Evolutionary conservation across 2,888 invertebrate genomes (phyloP).

Genomic region (Apodemia mormo): DNA sequence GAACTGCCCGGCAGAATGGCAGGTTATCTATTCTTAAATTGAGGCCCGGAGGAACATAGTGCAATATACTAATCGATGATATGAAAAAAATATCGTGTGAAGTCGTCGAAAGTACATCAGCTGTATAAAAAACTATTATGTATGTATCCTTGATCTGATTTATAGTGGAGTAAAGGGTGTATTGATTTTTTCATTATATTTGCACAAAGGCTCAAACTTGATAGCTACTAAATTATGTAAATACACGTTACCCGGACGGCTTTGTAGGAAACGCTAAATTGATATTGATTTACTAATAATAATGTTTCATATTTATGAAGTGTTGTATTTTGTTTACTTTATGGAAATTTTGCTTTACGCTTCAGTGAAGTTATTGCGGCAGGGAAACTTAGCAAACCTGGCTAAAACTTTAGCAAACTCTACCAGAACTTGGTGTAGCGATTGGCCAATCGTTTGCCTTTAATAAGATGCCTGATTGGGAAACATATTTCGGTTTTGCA

Average conservation of each 20-base stretch:
- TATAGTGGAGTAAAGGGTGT: slow-evolving; percentile 7
- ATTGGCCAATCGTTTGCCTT: no score
- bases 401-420: no score
- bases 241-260: slow-evolving; percentile 10
- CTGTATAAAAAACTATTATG: not conserved
- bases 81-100: no score
- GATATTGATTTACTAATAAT: slow-evolving; percentile 14
- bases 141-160: slow-evolving; percentile 11
- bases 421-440: no score
- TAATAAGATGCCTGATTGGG: no score
- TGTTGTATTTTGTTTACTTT: not conserved
- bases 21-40: no score
- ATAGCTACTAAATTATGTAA: slow-evolving; percentile 12
- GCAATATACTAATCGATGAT: no score
- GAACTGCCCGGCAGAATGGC: no score
- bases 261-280: slow-evolving; percentile 10
- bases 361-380: no score
- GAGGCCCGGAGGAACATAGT: no score
- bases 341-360: not conserved
- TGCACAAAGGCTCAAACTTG: slow-evolving; percentile 8
- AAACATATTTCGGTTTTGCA: no score
- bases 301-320: not conserved
- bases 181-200: slow-evolving; percentile 16
- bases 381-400: no score
- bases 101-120: not conserved